These are phyloP conservation scores for Callimorpha dominula DNA, from an alignment of 2,888 invertebrate genomes.

Conservation along the genomic window DNA sequence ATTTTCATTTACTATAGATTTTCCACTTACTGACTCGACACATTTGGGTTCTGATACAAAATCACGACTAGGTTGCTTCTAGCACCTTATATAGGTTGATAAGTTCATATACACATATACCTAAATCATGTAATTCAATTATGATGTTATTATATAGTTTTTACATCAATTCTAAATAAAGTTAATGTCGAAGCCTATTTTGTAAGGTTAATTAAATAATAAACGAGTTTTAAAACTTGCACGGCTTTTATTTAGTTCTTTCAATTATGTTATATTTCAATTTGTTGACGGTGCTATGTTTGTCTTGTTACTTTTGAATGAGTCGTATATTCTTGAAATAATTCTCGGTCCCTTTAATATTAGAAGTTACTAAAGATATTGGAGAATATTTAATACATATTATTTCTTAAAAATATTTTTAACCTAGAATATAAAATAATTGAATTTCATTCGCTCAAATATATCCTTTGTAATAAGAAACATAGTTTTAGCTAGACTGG, in stretches of 20 bases:
- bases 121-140: not conserved
- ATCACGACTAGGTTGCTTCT: too few relatives aligned
- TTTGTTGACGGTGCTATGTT: not conserved
- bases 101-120: too few relatives aligned
- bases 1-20: too few relatives aligned
- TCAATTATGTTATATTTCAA: not conserved
- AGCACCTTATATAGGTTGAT: too few relatives aligned
- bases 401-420: too few relatives aligned
- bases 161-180: not conserved
- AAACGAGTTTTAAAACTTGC: not conserved
- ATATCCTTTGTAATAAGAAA: too few relatives aligned
- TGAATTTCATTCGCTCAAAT: too few relatives aligned
- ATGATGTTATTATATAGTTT: not conserved
- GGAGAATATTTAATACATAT: too few relatives aligned
- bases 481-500: too few relatives aligned
- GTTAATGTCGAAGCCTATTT: not conserved
- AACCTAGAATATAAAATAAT: too few relatives aligned
- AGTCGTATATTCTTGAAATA: not conserved
- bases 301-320: not conserved
- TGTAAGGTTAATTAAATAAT: not conserved
- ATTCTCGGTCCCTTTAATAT: not conserved
- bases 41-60: too few relatives aligned
- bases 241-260: not conserved
- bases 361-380: not conserved
- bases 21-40: too few relatives aligned